phyloP scores from a whole-genome alignment of 1,140 invertebrate genomes.

The Anagrus nilaparvatae region DNA sequence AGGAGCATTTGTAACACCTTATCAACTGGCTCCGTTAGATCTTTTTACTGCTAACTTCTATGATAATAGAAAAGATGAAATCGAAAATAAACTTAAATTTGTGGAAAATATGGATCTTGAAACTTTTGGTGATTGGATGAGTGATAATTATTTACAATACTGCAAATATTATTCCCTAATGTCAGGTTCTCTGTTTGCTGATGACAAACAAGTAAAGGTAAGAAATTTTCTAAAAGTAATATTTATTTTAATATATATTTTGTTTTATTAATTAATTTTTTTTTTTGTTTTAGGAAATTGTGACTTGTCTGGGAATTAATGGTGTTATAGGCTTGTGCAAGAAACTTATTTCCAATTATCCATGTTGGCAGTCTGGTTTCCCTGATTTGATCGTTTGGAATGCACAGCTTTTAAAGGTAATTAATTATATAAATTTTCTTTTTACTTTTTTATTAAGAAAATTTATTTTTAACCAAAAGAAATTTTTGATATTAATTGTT shows the following conservation, averaged over 20 bases:
- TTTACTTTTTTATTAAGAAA: constrained; percentile 7
- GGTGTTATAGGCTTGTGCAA: constrained; percentile 50
- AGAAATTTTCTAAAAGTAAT: constrained; percentile 11
- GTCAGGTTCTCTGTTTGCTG: constrained; percentile 43
- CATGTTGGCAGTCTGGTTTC: constrained; percentile 58
- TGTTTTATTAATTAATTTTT: background rate
- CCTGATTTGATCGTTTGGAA: constrained; percentile 80
- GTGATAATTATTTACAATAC: constrained; percentile 33
- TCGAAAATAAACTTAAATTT: constrained; percentile 45
- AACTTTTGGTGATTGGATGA: constrained; percentile 33
- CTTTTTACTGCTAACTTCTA: constrained; percentile 55
- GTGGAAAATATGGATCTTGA: constrained; percentile 35
- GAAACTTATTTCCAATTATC: constrained; percentile 48
- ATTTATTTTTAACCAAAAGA: background rate
- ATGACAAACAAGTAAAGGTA: constrained; percentile 41
- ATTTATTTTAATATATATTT: constrained; percentile 6
- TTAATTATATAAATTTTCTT: constrained; percentile 8
- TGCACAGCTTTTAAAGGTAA: constrained; percentile 37
- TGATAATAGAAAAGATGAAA: constrained; percentile 43
- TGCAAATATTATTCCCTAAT: constrained; percentile 40
- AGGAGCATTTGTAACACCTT: constrained; percentile 55
- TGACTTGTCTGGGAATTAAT: constrained; percentile 46
- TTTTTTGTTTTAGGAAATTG: constrained; percentile 39
- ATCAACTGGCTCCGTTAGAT: constrained; percentile 61
- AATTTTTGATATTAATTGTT: no score